A percentile compares a stretch with the other conserved stretches of the same genome.
These are phyloP conservation scores for Isurus oxyrinchus DNA, from an alignment of 2,113 vertebrate species.

Conservation along the genomic window DNA sequence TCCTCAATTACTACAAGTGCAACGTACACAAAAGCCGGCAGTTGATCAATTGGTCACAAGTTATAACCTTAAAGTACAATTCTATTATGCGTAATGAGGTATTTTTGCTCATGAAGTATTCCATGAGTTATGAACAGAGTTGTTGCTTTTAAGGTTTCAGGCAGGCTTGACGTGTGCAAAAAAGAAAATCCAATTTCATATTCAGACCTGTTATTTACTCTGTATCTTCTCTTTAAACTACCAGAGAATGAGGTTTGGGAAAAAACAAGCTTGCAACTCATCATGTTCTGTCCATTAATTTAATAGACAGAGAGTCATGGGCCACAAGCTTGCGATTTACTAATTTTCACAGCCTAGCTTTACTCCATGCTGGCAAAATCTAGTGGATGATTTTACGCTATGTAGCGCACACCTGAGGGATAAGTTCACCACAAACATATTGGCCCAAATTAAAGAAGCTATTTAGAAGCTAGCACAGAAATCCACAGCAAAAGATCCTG, in stretches of 20 bases:
- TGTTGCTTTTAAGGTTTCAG: neutral
- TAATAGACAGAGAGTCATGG: too few species aligned
- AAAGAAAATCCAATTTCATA: neutral
- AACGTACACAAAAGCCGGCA: conserved; percentile 41
- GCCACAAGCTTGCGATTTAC: too few species aligned
- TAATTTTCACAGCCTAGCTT: too few species aligned
- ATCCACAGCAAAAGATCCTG: neutral
- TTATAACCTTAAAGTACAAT: neutral
- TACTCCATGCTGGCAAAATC: too few species aligned
- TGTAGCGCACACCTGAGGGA: too few species aligned
- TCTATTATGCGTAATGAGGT: neutral
- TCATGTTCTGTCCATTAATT: too few species aligned
- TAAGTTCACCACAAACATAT: too few species aligned
- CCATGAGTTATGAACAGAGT: neutral
- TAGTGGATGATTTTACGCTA: too few species aligned
- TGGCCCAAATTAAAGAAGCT: too few species aligned
- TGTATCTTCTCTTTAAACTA: neutral
- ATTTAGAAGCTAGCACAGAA: too few species aligned
- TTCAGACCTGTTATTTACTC: neutral
- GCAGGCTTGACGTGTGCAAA: neutral
- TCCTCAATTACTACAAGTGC: conserved; percentile 51
- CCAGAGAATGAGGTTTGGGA: neutral
- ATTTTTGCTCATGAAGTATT: neutral
- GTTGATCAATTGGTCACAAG: neutral
- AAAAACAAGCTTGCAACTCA: neutral